These are phyloP conservation scores for Trichogramma evanescens DNA, from an alignment of 2,888 invertebrate genomes.

Conservation along the genomic window DNA sequence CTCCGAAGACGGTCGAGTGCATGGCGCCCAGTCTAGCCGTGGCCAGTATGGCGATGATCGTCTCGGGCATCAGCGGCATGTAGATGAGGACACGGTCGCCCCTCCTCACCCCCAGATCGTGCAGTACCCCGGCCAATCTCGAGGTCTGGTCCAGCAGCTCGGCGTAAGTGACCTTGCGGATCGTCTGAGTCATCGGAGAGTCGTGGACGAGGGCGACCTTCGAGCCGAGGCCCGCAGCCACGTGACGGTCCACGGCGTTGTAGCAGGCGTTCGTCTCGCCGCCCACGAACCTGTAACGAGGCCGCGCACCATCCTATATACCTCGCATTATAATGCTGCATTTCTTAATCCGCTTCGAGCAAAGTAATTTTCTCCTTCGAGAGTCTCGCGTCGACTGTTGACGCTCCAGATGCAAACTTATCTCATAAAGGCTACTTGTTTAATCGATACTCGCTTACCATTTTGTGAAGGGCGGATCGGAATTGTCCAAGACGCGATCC, in stretches of 20 bases:
- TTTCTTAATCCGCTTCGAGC: no score
- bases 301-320: neutral
- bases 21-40: conserved; percentile 80
- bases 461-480: conserved; percentile 78
- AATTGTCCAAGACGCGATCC: conserved; percentile 76
- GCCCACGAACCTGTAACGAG: conserved; percentile 67
- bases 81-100: conserved; percentile 87
- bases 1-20: conserved; percentile 93
- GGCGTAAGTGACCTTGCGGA: conserved; percentile 71
- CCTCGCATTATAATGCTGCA: neutral
- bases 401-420: no score
- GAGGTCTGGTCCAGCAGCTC: conserved; percentile 77
- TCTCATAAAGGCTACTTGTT: neutral
- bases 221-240: conserved; percentile 68
- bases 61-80: conserved; percentile 91
- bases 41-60: conserved; percentile 82
- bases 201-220: conserved; percentile 83
- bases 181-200: conserved; percentile 75
- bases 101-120: conserved; percentile 67
- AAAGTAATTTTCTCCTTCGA: no score
- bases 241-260: conserved; percentile 88
- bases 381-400: no score
- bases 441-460: conserved; percentile 56
- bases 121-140: conserved; percentile 71
- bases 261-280: conserved; percentile 89